phyloP scores from a whole-genome alignment of 2,797 vertebrate genomes.

The Sparus aurata region DNA sequence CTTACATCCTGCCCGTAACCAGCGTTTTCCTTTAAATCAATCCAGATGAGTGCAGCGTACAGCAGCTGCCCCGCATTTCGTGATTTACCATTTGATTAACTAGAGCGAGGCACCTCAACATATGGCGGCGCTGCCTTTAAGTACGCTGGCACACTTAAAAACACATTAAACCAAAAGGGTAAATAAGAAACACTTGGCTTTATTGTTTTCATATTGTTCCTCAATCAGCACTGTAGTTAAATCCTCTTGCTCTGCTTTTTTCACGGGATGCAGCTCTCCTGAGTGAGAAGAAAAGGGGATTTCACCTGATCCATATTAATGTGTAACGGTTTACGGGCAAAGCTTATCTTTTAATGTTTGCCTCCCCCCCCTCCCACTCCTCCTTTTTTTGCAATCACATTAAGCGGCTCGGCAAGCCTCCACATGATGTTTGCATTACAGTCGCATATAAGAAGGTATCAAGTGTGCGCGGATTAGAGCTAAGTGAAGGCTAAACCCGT shows the following conservation, averaged over 20 bases:
- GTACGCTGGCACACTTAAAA: conserved; percentile 71
- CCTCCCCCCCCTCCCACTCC: conserved; percentile 34
- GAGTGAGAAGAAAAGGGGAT: conserved; percentile 53
- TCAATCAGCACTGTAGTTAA: conserved; percentile 50
- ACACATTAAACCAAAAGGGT: conserved; percentile 71
- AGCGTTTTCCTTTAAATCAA: conserved; percentile 39
- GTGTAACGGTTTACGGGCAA: conserved; percentile 68
- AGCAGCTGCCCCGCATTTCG: conserved; percentile 57
- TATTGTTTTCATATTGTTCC: conserved; percentile 69
- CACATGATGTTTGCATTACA: conserved; percentile 78
- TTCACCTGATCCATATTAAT: conserved; percentile 78
- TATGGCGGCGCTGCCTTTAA: conserved; percentile 75
- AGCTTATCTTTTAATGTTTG: conserved; percentile 78
- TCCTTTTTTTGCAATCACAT: conserved; percentile 69
- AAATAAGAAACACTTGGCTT: conserved; percentile 75
- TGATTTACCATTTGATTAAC: conserved; percentile 75
- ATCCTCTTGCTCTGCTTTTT: conserved; percentile 42
- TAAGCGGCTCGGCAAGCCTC: conserved; percentile 65
- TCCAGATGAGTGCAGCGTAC: conserved; percentile 48
- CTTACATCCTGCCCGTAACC: background rate
- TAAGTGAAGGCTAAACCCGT: conserved; percentile 67
- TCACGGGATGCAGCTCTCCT: conserved; percentile 36
- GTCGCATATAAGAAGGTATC: conserved; percentile 63
- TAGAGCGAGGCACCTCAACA: conserved; percentile 77
- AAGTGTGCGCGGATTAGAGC: conserved; percentile 68